Evolutionary conservation across 2,888 invertebrate species (phyloP).

Genomic region (Scelioninae gen. 1): DNA sequence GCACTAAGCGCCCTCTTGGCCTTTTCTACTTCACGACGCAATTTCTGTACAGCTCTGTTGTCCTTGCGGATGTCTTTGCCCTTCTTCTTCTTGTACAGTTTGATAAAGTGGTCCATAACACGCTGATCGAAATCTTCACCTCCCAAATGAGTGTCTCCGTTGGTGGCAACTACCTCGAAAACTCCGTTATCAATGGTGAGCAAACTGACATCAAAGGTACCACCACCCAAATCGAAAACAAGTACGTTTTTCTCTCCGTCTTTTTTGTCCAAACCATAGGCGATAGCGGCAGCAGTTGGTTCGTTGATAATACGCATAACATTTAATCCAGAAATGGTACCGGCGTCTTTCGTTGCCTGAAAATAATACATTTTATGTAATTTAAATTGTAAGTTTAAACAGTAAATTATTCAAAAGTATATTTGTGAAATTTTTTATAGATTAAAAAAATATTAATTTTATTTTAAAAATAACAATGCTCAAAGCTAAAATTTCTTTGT

Average conservation of each 20-base stretch:
- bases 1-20: constrained; percentile 98
- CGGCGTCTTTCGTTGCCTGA: constrained; percentile 98
- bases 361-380: not conserved
- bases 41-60: constrained; percentile 96
- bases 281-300: constrained; percentile 98
- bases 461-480: too few species aligned
- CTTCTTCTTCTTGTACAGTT: constrained; percentile 99
- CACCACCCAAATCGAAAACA: constrained; percentile 99
- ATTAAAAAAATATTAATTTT: too few species aligned
- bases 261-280: constrained; percentile 98
- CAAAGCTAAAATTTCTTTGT: too few species aligned
- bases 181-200: constrained; percentile 99
- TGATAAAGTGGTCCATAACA: constrained; percentile 99
- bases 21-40: constrained; percentile 98
- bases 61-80: constrained; percentile 98
- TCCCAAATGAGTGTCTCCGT: constrained; percentile 98
- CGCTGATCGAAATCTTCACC: constrained; percentile 99
- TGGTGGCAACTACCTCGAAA: constrained; percentile 96
- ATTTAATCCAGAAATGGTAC: constrained; percentile 95
- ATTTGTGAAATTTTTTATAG: too few species aligned
- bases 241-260: constrained; percentile 99
- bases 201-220: constrained; percentile 99
- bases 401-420: too few species aligned
- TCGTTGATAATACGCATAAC: constrained; percentile 99
- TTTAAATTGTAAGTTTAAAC: too few species aligned